A percentile compares a stretch with the other conserved stretches of the same genome.
phyloP scores from a whole-genome alignment of 2,797 vertebrate species.

The Lacerta bilineata region DNA sequence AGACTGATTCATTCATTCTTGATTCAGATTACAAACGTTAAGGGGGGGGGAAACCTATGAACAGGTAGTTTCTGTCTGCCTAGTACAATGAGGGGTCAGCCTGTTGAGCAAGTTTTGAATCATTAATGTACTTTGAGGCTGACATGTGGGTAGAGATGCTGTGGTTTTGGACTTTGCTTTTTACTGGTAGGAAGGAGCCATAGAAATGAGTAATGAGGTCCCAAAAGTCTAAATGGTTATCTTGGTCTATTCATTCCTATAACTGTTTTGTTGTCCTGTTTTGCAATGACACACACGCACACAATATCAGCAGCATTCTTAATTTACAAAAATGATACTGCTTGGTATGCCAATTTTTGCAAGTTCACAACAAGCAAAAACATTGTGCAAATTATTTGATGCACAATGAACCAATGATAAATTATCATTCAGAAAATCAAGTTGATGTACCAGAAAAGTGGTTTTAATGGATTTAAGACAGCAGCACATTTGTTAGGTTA shows the following conservation, averaged over 20 bases:
- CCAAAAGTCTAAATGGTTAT: constrained; percentile 14
- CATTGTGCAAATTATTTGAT: neutral
- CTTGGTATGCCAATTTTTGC: neutral
- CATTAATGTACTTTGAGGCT: neutral
- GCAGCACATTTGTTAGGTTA: too few species aligned
- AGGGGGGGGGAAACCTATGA: constrained; percentile 17
- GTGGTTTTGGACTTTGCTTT: fast-evolving
- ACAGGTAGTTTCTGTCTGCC: constrained; percentile 64
- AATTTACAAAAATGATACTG: neutral
- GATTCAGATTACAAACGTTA: neutral
- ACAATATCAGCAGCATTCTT: neutral
- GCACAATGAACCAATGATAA: neutral
- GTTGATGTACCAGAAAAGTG: neutral
- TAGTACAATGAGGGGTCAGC: constrained; percentile 49
- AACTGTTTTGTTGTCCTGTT: neutral
- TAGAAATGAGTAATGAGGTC: constrained; percentile 16
- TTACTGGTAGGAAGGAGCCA: constrained; percentile 26
- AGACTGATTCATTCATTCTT: constrained; percentile 69
- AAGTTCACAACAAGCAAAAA: neutral
- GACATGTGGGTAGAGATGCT: neutral
- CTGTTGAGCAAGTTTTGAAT: constrained; percentile 42
- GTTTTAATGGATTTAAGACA: too few species aligned
- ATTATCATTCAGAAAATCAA: neutral
- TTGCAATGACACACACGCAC: neutral
- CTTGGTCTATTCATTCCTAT: constrained; percentile 23